These are phyloP conservation scores for Poecile atricapillus DNA, from an alignment of 2,113 vertebrate genomes.

Conservation along the genomic window DNA sequence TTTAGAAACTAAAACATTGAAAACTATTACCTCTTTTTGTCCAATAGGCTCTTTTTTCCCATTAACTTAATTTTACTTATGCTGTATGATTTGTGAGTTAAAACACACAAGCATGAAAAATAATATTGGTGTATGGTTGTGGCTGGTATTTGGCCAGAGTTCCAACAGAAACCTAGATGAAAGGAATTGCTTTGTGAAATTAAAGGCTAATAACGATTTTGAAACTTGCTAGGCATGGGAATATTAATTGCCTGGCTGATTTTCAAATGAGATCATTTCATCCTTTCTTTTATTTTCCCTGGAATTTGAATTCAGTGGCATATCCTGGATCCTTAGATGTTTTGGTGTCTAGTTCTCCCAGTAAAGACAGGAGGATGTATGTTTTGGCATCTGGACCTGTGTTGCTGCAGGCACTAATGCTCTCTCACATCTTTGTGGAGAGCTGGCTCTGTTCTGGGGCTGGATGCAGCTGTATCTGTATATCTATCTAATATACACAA, in stretches of 20 bases:
- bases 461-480: neutral
- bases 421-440: neutral
- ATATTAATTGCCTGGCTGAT: neutral
- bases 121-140: neutral
- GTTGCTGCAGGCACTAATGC: neutral
- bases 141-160: conserved; percentile 14
- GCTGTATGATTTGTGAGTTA: neutral
- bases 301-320: neutral
- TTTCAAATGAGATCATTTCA: neutral
- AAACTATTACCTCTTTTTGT: neutral
- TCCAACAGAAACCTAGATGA: conserved; percentile 5
- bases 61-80: neutral
- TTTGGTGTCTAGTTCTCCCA: neutral
- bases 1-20: neutral
- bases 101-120: neutral
- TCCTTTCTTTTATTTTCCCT: neutral
- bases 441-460: neutral
- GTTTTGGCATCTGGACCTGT: neutral
- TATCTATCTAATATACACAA: rapidly evolving
- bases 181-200: conserved; percentile 25
- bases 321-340: neutral
- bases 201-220: conserved; percentile 13
- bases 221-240: neutral
- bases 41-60: neutral
- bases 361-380: neutral